Evolutionary conservation across 2,888 invertebrate genomes (phyloP), one percentile per base, ranked within the genome.

Genomic region (Dryococelus australis): DNA sequence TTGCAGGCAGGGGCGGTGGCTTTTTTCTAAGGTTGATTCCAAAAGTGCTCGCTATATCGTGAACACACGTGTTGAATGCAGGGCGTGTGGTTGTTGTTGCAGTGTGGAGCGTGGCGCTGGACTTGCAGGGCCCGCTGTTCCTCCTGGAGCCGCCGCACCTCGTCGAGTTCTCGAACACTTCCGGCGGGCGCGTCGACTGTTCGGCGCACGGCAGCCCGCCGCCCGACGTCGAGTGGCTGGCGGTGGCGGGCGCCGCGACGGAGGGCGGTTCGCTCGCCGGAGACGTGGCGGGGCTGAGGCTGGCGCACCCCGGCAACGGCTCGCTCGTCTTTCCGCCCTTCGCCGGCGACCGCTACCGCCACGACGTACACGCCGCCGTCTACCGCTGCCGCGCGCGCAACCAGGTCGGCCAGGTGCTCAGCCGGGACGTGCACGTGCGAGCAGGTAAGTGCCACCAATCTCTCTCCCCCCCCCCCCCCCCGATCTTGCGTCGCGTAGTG

Each of bases 281-380:
- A 88, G 92, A 92, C 24, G 92, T 93, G 87, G 94, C 95, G 88
- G 96, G 96, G 90, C 94, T 97, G 90, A 95, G 97, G 85, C 94
- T 96, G 91, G 94, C 96, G 91, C n/a, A n/a, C n/a, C 94, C 96
- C 90, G 94, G 95, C 89, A 97, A 98, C 92, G 97, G 98, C 89
- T 97, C 97, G 87, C 94, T 98, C 92, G 95, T 96, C 92, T 96
- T 98, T 92, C 95, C 96, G 89, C 96, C 98, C 6, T 98, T 98
- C 92, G 94, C 96, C 13, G 96, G 96, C 86, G 96, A 96, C 90
- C 94, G 95, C 90, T 97, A 96, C 35, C 94, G 97, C 85, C 95
- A 97, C 91, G 97, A 97, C 92, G 95, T 98, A 87, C 98, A 98
- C 93, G 95, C 97, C 86, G 95, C 97, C 90, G 95, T 96, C 88